Evolutionary conservation across 2,797 vertebrate species (phyloP), one percentile per base, ranked within the genome.

Genomic region (Anguilla marmorata): DNA sequence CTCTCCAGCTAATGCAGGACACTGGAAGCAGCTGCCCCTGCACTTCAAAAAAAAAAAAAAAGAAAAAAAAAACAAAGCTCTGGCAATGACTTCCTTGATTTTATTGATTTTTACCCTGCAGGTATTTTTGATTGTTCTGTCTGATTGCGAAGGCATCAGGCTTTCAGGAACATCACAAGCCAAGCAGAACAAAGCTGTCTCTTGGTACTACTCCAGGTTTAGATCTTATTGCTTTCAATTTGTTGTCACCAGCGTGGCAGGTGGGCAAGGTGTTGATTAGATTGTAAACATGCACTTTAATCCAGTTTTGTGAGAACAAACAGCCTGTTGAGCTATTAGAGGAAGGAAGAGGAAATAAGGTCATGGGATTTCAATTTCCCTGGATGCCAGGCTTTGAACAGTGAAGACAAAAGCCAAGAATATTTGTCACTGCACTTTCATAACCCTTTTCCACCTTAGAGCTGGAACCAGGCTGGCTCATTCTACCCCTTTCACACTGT

Each of bases 261-360:
- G 33, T 41, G 37, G 76, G 33, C 37, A 45, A 80, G 14, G 33
- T 45, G 74, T 45, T 80, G 37, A 41, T 80, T 80, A 21, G 74
- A 21, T 82, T 82, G 79, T n/a, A 50, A 50, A 50, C 45, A 50
- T 24, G 41, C 24, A 50, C 79, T 50, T 82, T 24, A 82, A 82
- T 82, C 79, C 79, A 48, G 76, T 80, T 45, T n/a, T 41, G 21
- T 80, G 41, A 80, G 76, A 80, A 80, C 6, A 4, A 80, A 45
- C 19, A 80, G 76, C 9, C 41, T 80, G 76, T 80, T 24, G 76
- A 80, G 41, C 41, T 21, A 27, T 24, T 16, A 8, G 37, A 48
- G 37, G 37, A 80, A 45, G 41, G 41, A 50, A 21, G 45, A 76
- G 66, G 63, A 88, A 88, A 88, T 85, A 63, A 85, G 83, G 50